Conservation (phyloP, 2,797 vertebrate genomes). For the Eulemur coronatus region DNA sequence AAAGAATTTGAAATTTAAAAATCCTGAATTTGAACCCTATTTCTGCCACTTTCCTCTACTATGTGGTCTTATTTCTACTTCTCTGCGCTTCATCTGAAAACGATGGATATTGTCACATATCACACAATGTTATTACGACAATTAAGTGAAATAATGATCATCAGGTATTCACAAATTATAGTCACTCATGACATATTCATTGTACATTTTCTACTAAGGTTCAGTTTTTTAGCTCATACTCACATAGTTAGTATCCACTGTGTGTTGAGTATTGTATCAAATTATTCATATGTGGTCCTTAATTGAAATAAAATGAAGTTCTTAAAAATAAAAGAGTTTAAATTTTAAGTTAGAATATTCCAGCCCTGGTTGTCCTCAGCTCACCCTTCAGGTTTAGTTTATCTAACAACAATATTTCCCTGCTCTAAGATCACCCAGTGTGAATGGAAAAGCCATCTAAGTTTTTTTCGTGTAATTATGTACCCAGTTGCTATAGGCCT, state of each 20-base stretch:
- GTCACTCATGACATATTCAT: no score
- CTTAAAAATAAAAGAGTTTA: not conserved
- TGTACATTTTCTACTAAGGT: not conserved
- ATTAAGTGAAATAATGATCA: not conserved
- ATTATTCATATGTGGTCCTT: not conserved
- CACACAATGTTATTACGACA: not conserved
- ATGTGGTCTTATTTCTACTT: not conserved
- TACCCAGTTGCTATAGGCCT: conserved; percentile 49
- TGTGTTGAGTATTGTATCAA: not conserved
- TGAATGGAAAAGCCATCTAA: conserved; percentile 55
- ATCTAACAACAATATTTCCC: not conserved
- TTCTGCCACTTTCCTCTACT: not conserved
- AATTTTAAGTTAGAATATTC: not conserved
- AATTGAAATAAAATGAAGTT: not conserved
- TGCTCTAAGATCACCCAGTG: not conserved
- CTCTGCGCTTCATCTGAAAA: not conserved
- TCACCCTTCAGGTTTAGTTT: conserved; percentile 31
- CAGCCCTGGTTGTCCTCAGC: conserved; percentile 26
- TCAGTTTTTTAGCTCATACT: not conserved
- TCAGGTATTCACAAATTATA: not conserved
- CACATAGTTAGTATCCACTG: not conserved
- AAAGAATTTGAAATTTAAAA: no score
- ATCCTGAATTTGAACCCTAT: not conserved
- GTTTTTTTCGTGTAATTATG: conserved; percentile 38
- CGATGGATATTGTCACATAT: not conserved